Base-by-base conservation (phyloP, 2,113 vertebrate genomes). In the Tragelaphus imberbis region DNA sequence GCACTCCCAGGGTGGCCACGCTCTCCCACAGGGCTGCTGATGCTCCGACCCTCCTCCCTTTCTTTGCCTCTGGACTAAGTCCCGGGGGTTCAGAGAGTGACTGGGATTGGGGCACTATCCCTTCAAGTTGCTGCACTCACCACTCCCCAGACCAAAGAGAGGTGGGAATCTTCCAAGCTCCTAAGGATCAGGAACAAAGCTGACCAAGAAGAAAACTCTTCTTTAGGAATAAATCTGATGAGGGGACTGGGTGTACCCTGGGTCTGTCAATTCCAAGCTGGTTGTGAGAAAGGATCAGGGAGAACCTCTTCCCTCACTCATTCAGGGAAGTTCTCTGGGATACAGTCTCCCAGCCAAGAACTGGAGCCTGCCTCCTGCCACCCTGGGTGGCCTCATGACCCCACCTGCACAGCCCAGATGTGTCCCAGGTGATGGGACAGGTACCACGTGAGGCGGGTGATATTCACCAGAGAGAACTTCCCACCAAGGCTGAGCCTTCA, bases 81-180 rank as follows among this genome's bases (percentile, higher is more conserved):
- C 16, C 11, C 21, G 13, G 7, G 56, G 4, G 0, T 3, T n/a
- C 30, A 36, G n/a, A 36, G 36, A n/a, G 15, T 0, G 1, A 30
- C 27, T 87, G 40, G 63, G 19, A 58, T 84, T 49, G 14, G n/a
- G 27, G 49, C 8, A 5, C 49, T 7, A 28, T 87, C 56, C n/a
- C 55, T 84, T 49, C 28, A 63, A 40, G 51, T 90, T 12, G 9
- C 33, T 65, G 55, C 0, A 1, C 44, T 81, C 55, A 58, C 27
- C 51, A 36, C 6, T 87, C 33, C 28, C 49, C 36, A 80, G 40
- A 33, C 11, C 11, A 79, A 75, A 92, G 11, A 36, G 27, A 93
- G 13, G 10, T 1, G 36, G 19, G 49, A 53, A 40, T 49, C 44
- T 82, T 25, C 36, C 21, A 86, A 61, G 86, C 19, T 17, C 19